phyloP scores from a whole-genome alignment of 2,888 invertebrate genomes.

The Helicoverpa assulta region DNA sequence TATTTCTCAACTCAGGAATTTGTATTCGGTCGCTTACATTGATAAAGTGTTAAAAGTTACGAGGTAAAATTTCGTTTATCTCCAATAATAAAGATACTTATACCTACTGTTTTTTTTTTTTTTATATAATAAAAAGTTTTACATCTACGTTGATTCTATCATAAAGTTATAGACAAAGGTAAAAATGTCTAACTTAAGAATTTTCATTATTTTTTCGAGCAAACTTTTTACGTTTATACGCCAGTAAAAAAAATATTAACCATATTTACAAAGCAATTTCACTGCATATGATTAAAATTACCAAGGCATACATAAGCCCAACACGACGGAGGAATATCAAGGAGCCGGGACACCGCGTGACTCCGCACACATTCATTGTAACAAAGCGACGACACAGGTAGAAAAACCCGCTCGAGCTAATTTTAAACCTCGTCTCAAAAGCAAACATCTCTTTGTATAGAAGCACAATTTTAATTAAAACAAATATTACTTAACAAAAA shows the following conservation, averaged over 20 bases:
- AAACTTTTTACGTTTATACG: neutral
- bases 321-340: conserved; percentile 75
- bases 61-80: neutral
- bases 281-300: conserved; percentile 66
- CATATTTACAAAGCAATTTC: conserved; percentile 55
- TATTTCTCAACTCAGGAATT: conserved; percentile 53
- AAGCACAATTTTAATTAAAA: conserved; percentile 79
- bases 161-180: no score
- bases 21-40: conserved; percentile 23
- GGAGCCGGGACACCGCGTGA: conserved; percentile 80
- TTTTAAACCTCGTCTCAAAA: conserved; percentile 76
- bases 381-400: conserved; percentile 83
- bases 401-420: conserved; percentile 78
- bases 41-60: conserved; percentile 1
- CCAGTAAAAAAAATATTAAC: conserved; percentile 4
- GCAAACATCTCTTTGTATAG: conserved; percentile 75
- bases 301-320: conserved; percentile 71
- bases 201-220: neutral
- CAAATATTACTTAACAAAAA: conserved; percentile 72
- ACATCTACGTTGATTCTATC: no score
- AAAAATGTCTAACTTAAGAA: no score
- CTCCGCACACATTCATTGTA: conserved; percentile 80
- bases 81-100: neutral
- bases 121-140: no score
- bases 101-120: no score